phyloP scores from a whole-genome alignment of 1,140 invertebrate genomes.

The Asbolus verrucosus region DNA sequence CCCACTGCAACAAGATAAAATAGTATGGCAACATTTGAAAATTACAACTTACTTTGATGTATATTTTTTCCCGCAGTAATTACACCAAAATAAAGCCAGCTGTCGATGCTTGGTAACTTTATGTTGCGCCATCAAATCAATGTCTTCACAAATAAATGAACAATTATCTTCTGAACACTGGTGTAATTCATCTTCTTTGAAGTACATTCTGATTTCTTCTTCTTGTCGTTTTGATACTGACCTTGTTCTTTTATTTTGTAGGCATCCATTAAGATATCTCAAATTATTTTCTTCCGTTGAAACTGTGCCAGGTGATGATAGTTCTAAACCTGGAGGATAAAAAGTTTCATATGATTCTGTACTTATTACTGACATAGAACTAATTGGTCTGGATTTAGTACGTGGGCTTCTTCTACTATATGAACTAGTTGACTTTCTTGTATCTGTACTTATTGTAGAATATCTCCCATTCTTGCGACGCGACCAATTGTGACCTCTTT shows the following conservation, averaged over 20 bases:
- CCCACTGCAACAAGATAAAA: slow-evolving; percentile 18
- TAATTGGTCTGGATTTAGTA: slow-evolving; percentile 4
- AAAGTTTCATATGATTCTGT: neutral
- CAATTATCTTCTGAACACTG: slow-evolving; percentile 12
- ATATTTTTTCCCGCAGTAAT: slow-evolving; percentile 37
- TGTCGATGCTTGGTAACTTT: slow-evolving; percentile 25
- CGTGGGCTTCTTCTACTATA: neutral
- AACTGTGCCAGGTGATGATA: neutral
- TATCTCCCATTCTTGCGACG: slow-evolving; percentile 8
- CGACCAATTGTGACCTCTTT: slow-evolving; percentile 26
- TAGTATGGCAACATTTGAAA: neutral
- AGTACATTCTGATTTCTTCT: neutral
- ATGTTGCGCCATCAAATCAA: slow-evolving; percentile 29
- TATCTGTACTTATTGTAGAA: neutral
- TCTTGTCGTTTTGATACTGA: slow-evolving; percentile 4
- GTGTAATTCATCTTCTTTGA: slow-evolving; percentile 15
- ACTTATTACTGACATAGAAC: neutral
- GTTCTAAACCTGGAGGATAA: neutral
- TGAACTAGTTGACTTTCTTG: neutral
- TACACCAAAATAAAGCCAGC: slow-evolving; percentile 36
- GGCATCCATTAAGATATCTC: slow-evolving; percentile 1
- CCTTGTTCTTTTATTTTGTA: neutral
- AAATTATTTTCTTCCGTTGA: slow-evolving; percentile 8
- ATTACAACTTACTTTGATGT: slow-evolving; percentile 22
- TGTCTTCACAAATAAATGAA: slow-evolving; percentile 9